Percentiles rank a stretch among this genome's conserved stretches.
phyloP scores from a whole-genome alignment of 2,113 vertebrate species.

The Theristicus caerulescens region DNA sequence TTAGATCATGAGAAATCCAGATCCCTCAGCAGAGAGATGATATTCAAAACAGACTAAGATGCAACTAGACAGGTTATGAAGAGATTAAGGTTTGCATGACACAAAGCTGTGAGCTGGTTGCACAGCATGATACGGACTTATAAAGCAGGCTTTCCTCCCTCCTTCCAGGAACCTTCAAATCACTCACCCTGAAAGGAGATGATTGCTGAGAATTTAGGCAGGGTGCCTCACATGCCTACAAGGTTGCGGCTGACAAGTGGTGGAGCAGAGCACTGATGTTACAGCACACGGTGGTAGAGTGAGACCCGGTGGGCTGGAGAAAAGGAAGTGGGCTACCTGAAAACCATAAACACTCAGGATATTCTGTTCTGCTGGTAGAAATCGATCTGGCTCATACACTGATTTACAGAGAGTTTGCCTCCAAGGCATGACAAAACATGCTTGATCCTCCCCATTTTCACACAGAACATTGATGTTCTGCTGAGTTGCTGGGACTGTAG shows the following conservation, averaged over 20 bases:
- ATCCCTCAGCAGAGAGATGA: constrained; percentile 4
- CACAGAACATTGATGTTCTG: background rate
- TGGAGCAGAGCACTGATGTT: background rate
- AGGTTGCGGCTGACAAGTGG: background rate
- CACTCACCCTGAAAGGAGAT: background rate
- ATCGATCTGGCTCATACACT: accelerated
- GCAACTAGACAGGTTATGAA: constrained; percentile 60
- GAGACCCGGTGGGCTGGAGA: background rate
- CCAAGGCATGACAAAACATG: background rate
- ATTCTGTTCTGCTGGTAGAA: background rate
- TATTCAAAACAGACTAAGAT: constrained; percentile 55
- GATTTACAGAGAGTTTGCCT: background rate
- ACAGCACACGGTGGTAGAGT: background rate
- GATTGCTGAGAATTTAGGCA: constrained; percentile 13
- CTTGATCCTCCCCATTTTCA: background rate
- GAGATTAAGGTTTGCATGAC: constrained; percentile 55
- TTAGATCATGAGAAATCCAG: constrained; percentile 57
- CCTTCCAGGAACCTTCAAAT: constrained; percentile 14
- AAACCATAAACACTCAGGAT: background rate
- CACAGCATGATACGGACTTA: background rate
- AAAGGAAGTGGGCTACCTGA: background rate
- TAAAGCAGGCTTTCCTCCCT: background rate
- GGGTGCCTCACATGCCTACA: background rate
- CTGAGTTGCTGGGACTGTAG: background rate
- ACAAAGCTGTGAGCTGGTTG: constrained; percentile 50